phyloP scores from a whole-genome alignment of 2,113 vertebrate species.

The Pelusios castaneus region DNA sequence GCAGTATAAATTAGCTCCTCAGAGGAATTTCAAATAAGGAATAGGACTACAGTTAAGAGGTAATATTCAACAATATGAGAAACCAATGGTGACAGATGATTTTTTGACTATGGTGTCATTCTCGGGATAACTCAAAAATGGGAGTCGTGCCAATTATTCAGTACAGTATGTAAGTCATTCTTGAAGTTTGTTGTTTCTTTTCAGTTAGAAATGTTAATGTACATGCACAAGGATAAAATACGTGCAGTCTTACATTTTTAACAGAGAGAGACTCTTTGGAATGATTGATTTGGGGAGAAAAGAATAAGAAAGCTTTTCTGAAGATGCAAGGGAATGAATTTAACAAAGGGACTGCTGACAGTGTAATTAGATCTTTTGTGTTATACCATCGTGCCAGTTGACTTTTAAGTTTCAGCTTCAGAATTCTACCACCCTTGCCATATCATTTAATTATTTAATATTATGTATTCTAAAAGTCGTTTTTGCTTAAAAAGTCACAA shows the following conservation, averaged over 20 bases:
- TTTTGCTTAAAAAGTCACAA: not conserved
- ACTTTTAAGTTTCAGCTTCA: not conserved
- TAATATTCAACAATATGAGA: not conserved
- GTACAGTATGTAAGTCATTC: not conserved
- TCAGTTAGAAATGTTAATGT: not conserved
- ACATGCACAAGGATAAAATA: not conserved
- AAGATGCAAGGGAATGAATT: not conserved
- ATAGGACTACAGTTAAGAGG: not conserved
- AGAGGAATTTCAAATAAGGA: not conserved
- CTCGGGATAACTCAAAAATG: not conserved
- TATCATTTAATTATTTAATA: not conserved
- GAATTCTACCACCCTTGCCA: fast-evolving
- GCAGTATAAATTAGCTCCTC: not conserved
- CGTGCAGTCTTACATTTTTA: not conserved
- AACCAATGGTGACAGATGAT: fast-evolving
- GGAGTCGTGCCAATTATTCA: fast-evolving
- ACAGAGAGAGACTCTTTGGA: not conserved
- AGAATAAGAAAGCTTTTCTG: not conserved
- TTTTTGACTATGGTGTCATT: not conserved
- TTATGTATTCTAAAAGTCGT: not conserved
- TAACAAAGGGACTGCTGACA: not conserved
- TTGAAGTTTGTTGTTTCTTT: not conserved
- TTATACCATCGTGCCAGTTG: not conserved
- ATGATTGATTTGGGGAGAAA: not conserved
- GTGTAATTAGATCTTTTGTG: not conserved